Evolutionary conservation across 1,140 invertebrate genomes (phyloP).

Genomic region (Diploscapter pachys): DNA sequence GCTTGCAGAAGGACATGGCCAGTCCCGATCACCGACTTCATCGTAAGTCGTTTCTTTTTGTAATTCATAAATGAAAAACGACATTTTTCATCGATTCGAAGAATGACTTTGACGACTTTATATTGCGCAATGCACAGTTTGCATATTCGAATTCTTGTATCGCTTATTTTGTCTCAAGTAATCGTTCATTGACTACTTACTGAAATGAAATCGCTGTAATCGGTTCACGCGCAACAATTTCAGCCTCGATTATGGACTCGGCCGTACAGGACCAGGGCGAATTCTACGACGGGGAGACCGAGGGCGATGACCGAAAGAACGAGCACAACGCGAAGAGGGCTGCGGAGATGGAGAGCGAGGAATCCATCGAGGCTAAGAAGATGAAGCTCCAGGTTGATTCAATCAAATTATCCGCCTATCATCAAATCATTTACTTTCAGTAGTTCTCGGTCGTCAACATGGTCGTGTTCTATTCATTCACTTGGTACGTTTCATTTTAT

Average conservation of each 20-base stretch:
- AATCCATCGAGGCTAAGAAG: neutral
- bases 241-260: slow-evolving; percentile 77
- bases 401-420: neutral
- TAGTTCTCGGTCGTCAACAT: neutral
- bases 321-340: slow-evolving; percentile 67
- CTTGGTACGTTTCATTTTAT: neutral
- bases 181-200: too few relatives aligned
- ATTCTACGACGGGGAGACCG: slow-evolving; percentile 93
- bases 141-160: too few relatives aligned
- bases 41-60: slow-evolving; percentile 37
- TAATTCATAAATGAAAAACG: neutral
- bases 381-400: neutral
- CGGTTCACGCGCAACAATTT: slow-evolving; percentile 62
- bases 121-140: too few relatives aligned
- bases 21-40: slow-evolving; percentile 48
- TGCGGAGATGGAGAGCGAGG: slow-evolving; percentile 8
- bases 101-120: too few relatives aligned
- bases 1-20: slow-evolving; percentile 32
- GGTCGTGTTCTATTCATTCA: neutral
- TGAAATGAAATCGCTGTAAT: too few relatives aligned
- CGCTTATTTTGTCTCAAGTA: too few relatives aligned
- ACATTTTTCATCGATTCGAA: too few relatives aligned
- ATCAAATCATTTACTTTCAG: neutral
- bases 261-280: slow-evolving; percentile 91
- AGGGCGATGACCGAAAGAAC: slow-evolving; percentile 79